Evolutionary conservation across 2,113 vertebrate genomes (phyloP).

Genomic region (Aptenodytes forsteri): DNA sequence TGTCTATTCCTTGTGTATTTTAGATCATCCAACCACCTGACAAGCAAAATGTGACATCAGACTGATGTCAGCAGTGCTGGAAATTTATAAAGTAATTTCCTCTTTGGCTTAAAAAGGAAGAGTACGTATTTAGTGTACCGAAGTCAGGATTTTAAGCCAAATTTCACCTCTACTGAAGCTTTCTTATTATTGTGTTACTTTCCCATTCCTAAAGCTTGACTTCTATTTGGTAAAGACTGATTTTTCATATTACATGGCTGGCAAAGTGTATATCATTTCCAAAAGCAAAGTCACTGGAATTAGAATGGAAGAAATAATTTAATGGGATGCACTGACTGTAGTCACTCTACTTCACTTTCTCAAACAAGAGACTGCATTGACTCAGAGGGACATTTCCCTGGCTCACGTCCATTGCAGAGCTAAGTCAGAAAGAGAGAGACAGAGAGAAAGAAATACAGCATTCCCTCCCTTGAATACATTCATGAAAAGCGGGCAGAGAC

Average conservation of each 20-base stretch:
- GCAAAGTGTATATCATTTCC: neutral
- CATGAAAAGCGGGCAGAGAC: neutral
- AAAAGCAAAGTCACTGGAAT: conserved; percentile 1
- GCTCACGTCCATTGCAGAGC: neutral
- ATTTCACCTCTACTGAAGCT: neutral
- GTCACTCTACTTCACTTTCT: conserved; percentile 7
- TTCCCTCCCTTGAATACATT: neutral
- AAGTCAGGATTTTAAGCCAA: neutral
- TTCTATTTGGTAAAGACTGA: neutral
- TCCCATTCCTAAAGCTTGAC: neutral
- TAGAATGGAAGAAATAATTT: conserved; percentile 32
- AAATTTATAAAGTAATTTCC: neutral
- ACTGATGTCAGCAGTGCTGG: neutral
- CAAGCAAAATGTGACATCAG: neutral
- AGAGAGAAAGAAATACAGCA: neutral
- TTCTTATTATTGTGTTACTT: neutral
- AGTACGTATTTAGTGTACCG: neutral
- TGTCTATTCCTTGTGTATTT: neutral
- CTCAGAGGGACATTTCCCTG: neutral
- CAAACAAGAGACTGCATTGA: conserved; percentile 49
- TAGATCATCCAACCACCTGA: neutral
- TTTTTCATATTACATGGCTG: neutral
- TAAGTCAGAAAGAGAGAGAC: conserved; percentile 10
- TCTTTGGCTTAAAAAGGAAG: neutral
- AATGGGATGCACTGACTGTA: conserved; percentile 9